These are phyloP conservation scores for Podarcis muralis DNA, from an alignment of 2,113 vertebrate genomes.

Conservation along the genomic window DNA sequence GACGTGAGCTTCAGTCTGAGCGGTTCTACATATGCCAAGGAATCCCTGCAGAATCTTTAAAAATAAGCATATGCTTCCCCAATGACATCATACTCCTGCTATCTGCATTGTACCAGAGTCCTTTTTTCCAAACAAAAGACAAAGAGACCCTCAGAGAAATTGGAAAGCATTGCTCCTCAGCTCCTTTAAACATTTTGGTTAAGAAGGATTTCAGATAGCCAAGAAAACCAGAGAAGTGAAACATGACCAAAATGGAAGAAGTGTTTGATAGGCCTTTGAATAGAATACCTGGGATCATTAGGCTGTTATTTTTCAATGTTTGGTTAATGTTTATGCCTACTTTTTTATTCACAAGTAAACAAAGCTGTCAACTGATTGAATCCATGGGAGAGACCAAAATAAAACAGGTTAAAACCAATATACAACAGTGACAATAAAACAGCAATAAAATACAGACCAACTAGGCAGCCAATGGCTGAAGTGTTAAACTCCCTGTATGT, in stretches of 20 bases:
- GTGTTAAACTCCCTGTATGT: too few relatives aligned
- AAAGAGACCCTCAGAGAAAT: conserved; percentile 64
- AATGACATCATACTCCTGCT: conserved; percentile 74
- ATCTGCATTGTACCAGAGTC: conserved; percentile 64
- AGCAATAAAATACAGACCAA: too few relatives aligned
- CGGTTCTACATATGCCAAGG: conserved; percentile 73
- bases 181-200: conserved; percentile 60
- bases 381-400: not conserved
- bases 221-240: conserved; percentile 36
- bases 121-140: conserved; percentile 54
- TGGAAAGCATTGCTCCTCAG: conserved; percentile 54
- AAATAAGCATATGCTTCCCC: conserved; percentile 81
- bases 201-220: conserved; percentile 30
- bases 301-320: not conserved
- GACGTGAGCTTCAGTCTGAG: conserved; percentile 76
- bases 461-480: too few relatives aligned
- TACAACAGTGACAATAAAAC: too few relatives aligned
- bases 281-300: not conserved
- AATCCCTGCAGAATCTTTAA: conserved; percentile 81
- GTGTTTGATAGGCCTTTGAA: not conserved
- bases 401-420: too few relatives aligned
- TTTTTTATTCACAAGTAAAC: not conserved
- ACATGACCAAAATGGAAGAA: conserved; percentile 28
- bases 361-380: not conserved
- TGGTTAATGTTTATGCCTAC: not conserved